Evolutionary conservation across 2,888 invertebrate genomes (phyloP).

Genomic region (Nephrotoma guestfalica): DNA sequence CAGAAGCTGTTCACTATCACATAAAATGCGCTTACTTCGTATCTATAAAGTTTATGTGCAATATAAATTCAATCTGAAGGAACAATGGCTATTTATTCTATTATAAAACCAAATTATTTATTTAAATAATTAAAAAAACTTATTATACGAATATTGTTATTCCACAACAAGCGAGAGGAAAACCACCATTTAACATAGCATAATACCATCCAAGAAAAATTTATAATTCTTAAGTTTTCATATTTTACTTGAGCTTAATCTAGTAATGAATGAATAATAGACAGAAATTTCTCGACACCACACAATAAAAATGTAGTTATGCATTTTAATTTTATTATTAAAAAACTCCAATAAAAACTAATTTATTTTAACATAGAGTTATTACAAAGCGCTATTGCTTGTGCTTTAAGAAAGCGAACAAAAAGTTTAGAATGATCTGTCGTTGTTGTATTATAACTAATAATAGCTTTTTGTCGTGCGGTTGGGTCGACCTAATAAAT

Average conservation of each 20-base stretch:
- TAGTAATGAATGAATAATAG: not conserved
- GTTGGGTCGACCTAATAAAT: no score
- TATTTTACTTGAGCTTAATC: not conserved
- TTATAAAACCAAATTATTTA: not conserved
- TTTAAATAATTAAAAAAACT: not conserved
- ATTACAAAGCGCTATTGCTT: not conserved
- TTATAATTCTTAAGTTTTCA: not conserved
- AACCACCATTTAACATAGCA: not conserved
- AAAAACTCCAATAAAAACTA: not conserved
- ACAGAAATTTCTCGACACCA: not conserved
- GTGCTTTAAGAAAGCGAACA: not conserved
- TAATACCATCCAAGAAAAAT: not conserved
- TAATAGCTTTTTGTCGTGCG: not conserved
- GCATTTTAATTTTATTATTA: not conserved
- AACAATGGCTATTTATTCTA: not conserved
- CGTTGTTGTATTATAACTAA: not conserved
- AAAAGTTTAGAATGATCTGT: not conserved
- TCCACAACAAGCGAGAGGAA: not conserved
- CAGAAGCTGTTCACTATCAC: not conserved
- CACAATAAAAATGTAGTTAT: not conserved
- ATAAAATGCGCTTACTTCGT: not conserved
- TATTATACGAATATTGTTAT: not conserved
- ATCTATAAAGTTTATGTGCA: not conserved
- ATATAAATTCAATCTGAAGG: not conserved
- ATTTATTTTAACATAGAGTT: not conserved